These are phyloP conservation scores for Steinernema feltiae DNA, from an alignment of 1,140 invertebrate genomes.

Conservation along the genomic window DNA sequence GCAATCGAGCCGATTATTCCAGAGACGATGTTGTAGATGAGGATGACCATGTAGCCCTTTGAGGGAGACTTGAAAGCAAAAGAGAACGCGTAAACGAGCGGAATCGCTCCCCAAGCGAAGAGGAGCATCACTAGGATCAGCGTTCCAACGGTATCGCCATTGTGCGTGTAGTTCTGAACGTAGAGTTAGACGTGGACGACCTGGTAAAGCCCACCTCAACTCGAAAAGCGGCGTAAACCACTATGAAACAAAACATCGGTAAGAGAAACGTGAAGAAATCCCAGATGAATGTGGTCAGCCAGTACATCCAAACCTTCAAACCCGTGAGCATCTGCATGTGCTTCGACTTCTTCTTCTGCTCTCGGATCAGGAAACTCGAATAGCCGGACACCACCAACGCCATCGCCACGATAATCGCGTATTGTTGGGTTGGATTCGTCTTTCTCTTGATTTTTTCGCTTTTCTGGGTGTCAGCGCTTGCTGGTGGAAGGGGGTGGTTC, in stretches of 20 bases:
- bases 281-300: constrained; percentile 34
- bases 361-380: constrained; percentile 34
- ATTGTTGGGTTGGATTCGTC: background rate
- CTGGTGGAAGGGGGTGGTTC: constrained; percentile 36
- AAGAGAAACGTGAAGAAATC: constrained; percentile 24
- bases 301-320: constrained; percentile 36
- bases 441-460: background rate
- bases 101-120: constrained; percentile 44
- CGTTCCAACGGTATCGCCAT: background rate
- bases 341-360: constrained; percentile 38
- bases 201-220: constrained; percentile 19
- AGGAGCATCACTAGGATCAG: constrained; percentile 29
- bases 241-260: constrained; percentile 22
- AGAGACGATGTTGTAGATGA: constrained; percentile 46
- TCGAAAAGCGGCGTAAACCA: constrained; percentile 25
- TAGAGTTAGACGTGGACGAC: constrained; percentile 19
- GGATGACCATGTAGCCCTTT: constrained; percentile 49
- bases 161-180: constrained; percentile 12
- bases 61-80: constrained; percentile 46
- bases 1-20: constrained; percentile 24
- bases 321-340: constrained; percentile 41
- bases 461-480: constrained; percentile 27
- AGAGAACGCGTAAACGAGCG: constrained; percentile 44
- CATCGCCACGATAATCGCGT: constrained; percentile 31
- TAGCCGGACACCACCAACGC: constrained; percentile 35